Evolutionary conservation across 2,797 vertebrate genomes (phyloP).

Genomic region (Simalia tracyae): DNA sequence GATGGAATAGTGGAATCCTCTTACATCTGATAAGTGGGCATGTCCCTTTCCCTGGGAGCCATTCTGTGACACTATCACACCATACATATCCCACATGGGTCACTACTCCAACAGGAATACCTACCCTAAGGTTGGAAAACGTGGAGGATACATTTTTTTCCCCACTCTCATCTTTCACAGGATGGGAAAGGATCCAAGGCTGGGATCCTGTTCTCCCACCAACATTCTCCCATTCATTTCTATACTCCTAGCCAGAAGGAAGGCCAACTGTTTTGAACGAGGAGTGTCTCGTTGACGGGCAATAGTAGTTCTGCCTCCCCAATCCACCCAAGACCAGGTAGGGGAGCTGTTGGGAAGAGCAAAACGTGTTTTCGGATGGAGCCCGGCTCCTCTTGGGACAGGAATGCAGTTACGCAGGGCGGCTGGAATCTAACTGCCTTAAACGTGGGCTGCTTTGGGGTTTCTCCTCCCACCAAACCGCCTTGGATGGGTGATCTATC

Average conservation of each 20-base stretch:
- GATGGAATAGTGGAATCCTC: too few relatives aligned
- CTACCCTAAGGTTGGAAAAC: neutral
- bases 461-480: too few relatives aligned
- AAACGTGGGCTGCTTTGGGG: too few relatives aligned
- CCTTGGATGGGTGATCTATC: neutral
- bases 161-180: neutral
- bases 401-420: neutral
- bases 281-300: too few relatives aligned
- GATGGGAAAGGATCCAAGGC: neutral
- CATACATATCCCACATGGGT: too few relatives aligned
- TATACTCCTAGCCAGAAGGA: accelerated
- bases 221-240: neutral
- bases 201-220: too few relatives aligned
- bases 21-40: too few relatives aligned
- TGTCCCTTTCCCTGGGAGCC: too few relatives aligned
- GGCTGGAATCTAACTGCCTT: slow-evolving; percentile 1
- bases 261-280: neutral
- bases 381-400: neutral
- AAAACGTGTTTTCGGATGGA: neutral
- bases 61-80: too few relatives aligned
- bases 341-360: neutral
- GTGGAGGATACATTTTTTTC: neutral
- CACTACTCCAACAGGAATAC: too few relatives aligned
- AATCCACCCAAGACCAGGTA: neutral
- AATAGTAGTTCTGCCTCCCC: neutral